Conservation (phyloP, 2,888 invertebrate genomes). For the Diarsia dahlii region DNA sequence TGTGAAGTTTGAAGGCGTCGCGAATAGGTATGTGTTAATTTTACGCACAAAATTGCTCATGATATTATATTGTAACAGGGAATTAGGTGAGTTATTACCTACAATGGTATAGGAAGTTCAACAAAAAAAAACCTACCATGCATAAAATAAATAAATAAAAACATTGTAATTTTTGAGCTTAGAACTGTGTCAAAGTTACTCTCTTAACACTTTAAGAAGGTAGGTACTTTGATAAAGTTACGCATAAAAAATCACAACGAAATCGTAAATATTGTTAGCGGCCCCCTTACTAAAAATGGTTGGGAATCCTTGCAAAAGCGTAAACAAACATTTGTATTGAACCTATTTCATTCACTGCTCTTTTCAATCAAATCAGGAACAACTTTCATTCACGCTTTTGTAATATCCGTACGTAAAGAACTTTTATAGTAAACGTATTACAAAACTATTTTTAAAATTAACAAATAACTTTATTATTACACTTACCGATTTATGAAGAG, state of each 20-base stretch:
- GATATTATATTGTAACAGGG: background rate
- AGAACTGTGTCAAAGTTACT: background rate
- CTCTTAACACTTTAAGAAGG: background rate
- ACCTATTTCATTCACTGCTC: conserved; percentile 4
- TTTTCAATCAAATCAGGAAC: conserved; percentile 18
- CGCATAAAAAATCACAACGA: background rate
- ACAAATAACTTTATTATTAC: conserved; percentile 3
- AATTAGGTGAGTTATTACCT: background rate
- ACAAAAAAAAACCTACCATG: no score
- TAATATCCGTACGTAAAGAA: background rate
- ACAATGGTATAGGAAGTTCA: no score
- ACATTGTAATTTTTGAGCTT: background rate
- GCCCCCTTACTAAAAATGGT: background rate
- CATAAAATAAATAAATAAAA: no score
- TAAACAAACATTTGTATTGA: background rate
- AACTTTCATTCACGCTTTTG: conserved; percentile 48
- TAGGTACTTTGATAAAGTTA: background rate
- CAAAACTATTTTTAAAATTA: background rate
- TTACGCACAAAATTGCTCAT: background rate
- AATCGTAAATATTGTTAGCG: background rate
- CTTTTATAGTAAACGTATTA: background rate
- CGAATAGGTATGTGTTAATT: no score
- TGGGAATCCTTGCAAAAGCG: conserved; percentile 7
- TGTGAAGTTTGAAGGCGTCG: no score
- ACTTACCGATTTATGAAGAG: conserved; percentile 59